A percentile compares a stretch with the other conserved stretches of the same genome.
phyloP scores from a whole-genome alignment of 1,140 invertebrate genomes.

The Hesperophylax magnus region DNA sequence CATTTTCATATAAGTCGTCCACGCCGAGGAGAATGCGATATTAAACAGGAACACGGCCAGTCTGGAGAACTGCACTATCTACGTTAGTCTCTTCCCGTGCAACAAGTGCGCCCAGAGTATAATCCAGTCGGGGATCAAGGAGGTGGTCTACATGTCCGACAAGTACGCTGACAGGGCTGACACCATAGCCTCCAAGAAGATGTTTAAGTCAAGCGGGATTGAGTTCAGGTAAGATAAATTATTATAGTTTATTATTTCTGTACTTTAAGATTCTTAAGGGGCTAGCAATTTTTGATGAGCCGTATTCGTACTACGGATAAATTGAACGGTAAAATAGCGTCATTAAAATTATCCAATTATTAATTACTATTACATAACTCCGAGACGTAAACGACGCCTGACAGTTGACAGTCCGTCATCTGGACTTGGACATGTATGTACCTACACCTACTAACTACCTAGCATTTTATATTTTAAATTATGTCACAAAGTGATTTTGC shows the following conservation, averaged over 20 bases:
- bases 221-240: constrained; percentile 67
- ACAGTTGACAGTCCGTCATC: no score
- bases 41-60: constrained; percentile 89
- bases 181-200: constrained; percentile 82
- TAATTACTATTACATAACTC: no score
- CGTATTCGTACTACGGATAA: no score
- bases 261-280: no score
- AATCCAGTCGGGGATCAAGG: constrained; percentile 91
- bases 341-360: no score
- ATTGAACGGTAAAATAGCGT: no score
- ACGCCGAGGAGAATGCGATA: constrained; percentile 98
- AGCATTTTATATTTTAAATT: no score
- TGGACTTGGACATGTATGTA: no score
- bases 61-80: constrained; percentile 86
- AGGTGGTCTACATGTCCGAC: constrained; percentile 86
- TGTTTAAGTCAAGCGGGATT: constrained; percentile 85
- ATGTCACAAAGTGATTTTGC: no score
- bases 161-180: constrained; percentile 80
- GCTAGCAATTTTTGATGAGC: no score
- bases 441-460: no score
- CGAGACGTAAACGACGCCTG: no score
- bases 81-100: constrained; percentile 92
- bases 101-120: constrained; percentile 98
- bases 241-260: background rate
- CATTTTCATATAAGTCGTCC: constrained; percentile 81